Evolutionary conservation across 2,113 vertebrate species (phyloP).

Genomic region (Pomatostomus ruficeps): DNA sequence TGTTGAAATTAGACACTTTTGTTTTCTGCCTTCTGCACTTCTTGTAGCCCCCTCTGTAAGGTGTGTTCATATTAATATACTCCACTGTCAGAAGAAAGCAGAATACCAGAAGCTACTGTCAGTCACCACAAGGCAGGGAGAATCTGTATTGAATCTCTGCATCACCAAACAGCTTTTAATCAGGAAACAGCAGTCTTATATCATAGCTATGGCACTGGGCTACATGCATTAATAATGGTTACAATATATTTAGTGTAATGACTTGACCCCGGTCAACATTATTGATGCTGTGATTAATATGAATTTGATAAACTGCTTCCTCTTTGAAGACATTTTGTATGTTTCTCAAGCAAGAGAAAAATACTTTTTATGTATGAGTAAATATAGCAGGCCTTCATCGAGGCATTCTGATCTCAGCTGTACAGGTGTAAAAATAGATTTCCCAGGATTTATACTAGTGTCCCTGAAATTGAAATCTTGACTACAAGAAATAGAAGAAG

Average conservation of each 20-base stretch:
- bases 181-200: slow-evolving; percentile 57
- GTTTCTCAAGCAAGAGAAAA: slow-evolving; percentile 53
- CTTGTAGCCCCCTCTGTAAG: slow-evolving; percentile 43
- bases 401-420: slow-evolving; percentile 12
- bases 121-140: slow-evolving; percentile 32
- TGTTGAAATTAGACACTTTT: slow-evolving; percentile 73
- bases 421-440: slow-evolving; percentile 43
- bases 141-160: slow-evolving; percentile 35
- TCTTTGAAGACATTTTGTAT: slow-evolving; percentile 61
- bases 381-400: neutral
- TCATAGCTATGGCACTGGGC: slow-evolving; percentile 55
- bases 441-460: slow-evolving; percentile 1
- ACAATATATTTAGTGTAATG: slow-evolving; percentile 72
- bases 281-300: slow-evolving; percentile 63
- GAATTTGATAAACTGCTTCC: slow-evolving; percentile 73
- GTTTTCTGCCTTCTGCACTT: slow-evolving; percentile 56
- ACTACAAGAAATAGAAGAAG: accelerated
- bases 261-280: slow-evolving; percentile 64
- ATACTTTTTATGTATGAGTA: slow-evolving; percentile 49
- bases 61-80: slow-evolving; percentile 35
- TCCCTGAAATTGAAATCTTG: neutral
- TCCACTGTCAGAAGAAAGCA: slow-evolving; percentile 16
- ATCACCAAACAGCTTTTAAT: slow-evolving; percentile 61
- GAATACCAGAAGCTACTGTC: slow-evolving; percentile 54
- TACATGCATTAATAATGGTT: slow-evolving; percentile 63